These are phyloP conservation scores for Muschampia plurimacula DNA, from an alignment of 2,888 invertebrate species.

Conservation along the genomic window DNA sequence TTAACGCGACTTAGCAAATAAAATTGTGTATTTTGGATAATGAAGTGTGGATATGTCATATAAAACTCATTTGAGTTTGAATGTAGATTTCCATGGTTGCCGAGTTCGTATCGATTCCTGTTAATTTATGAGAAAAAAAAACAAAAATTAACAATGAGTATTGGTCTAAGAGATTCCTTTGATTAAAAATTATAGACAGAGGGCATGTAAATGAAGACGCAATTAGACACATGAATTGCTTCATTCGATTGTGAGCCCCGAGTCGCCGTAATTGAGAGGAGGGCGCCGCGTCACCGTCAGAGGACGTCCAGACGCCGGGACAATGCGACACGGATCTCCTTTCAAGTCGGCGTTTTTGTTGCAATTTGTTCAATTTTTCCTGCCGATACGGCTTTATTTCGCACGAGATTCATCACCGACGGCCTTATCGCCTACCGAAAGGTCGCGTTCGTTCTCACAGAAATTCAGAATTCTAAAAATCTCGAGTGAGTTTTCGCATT, in stretches of 20 bases:
- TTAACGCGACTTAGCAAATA: too few relatives aligned
- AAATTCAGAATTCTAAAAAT: conserved; percentile 70
- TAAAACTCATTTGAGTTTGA: too few relatives aligned
- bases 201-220: conserved; percentile 30
- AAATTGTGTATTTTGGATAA: too few relatives aligned
- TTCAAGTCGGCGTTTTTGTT: conserved; percentile 60
- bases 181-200: conserved; percentile 2
- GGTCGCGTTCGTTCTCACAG: conserved; percentile 61
- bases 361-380: conserved; percentile 62
- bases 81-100: too few relatives aligned
- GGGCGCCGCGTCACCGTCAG: too few relatives aligned
- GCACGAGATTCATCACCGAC: conserved; percentile 36
- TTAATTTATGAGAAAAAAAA: too few relatives aligned
- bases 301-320: conserved; percentile 37
- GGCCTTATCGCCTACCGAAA: conserved; percentile 35
- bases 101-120: too few relatives aligned
- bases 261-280: too few relatives aligned
- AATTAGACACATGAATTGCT: conserved; percentile 34
- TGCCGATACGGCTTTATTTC: conserved; percentile 59
- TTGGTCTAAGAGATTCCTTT: background rate
- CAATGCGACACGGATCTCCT: conserved; percentile 52
- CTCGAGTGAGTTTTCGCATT: conserved; percentile 61
- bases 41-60: too few relatives aligned
- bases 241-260: conserved; percentile 10
- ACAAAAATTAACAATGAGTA: too few relatives aligned